Conservation (phyloP, 1,140 invertebrate species). For the Drosophila setifemur region DNA sequence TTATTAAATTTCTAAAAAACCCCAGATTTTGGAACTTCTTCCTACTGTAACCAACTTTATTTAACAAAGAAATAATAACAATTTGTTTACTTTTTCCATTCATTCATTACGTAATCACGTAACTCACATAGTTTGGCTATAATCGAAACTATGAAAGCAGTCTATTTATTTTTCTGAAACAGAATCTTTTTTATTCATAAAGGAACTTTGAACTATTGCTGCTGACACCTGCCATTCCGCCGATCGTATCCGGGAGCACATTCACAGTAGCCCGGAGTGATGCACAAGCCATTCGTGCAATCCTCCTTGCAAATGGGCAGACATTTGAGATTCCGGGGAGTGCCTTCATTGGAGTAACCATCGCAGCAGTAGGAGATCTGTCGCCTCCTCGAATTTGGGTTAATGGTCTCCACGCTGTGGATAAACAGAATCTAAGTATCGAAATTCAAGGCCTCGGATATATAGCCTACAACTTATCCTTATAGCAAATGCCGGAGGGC, state of each 20-base stretch:
- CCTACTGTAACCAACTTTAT: too few species aligned
- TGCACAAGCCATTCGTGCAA: constrained; percentile 85
- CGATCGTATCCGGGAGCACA: constrained; percentile 76
- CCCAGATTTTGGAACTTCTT: too few species aligned
- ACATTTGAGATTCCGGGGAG: constrained; percentile 72
- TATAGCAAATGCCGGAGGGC: constrained; percentile 51
- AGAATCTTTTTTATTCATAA: not conserved
- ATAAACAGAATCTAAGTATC: not conserved
- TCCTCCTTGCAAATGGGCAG: constrained; percentile 84
- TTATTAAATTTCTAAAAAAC: too few species aligned
- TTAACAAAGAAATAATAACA: too few species aligned
- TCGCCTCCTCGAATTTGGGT: constrained; percentile 54
- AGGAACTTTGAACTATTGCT: too few species aligned
- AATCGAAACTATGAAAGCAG: too few species aligned
- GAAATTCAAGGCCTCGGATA: not conserved
- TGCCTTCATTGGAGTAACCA: constrained; percentile 53
- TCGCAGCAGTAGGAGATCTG: constrained; percentile 66
- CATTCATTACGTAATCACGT: too few species aligned
- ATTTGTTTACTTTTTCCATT: too few species aligned
- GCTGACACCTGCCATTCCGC: constrained; percentile 20
- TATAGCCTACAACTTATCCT: constrained; percentile 8
- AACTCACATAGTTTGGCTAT: too few species aligned
- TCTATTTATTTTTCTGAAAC: too few species aligned
- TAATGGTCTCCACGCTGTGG: constrained; percentile 27
- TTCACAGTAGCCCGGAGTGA: constrained; percentile 83